Conservation (phyloP, 2,797 vertebrate species). For the Poecilia picta region DNA sequence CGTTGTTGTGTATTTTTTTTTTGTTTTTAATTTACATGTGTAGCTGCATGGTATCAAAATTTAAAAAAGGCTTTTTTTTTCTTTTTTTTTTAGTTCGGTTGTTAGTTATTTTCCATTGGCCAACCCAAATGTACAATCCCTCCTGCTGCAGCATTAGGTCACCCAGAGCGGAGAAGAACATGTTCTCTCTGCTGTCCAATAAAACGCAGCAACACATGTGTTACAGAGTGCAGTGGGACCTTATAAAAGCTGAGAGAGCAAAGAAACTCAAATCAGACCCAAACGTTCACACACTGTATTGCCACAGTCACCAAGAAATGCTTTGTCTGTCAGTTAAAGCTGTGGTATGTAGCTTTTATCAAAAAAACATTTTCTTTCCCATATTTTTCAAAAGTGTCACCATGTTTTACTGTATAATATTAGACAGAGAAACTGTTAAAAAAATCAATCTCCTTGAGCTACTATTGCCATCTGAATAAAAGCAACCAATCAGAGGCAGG, state of each 20-base stretch:
- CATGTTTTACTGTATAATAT: too few species aligned
- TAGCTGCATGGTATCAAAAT: background rate
- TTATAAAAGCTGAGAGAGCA: constrained; percentile 55
- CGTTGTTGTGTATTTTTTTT: background rate
- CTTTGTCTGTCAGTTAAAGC: constrained; percentile 20
- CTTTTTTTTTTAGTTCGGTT: background rate
- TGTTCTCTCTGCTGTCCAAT: constrained; percentile 21
- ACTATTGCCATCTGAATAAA: too few species aligned
- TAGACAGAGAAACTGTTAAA: too few species aligned
- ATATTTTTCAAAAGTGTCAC: too few species aligned
- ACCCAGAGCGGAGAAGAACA: constrained; percentile 25
- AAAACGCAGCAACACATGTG: constrained; percentile 10
- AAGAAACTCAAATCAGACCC: constrained; percentile 45
- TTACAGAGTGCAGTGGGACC: constrained; percentile 44
- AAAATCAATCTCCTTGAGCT: too few species aligned
- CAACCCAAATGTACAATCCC: background rate
- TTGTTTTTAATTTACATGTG: background rate
- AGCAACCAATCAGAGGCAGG: too few species aligned
- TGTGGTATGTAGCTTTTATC: too few species aligned
- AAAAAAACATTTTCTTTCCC: too few species aligned
- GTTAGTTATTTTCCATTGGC: constrained; percentile 9
- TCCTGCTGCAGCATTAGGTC: constrained; percentile 14
- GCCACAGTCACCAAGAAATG: constrained; percentile 59
- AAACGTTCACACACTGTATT: constrained; percentile 16
- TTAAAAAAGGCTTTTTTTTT: background rate